Base-by-base conservation (phyloP, 2,113 vertebrate genomes). In the Hippocampus abdominalis region DNA sequence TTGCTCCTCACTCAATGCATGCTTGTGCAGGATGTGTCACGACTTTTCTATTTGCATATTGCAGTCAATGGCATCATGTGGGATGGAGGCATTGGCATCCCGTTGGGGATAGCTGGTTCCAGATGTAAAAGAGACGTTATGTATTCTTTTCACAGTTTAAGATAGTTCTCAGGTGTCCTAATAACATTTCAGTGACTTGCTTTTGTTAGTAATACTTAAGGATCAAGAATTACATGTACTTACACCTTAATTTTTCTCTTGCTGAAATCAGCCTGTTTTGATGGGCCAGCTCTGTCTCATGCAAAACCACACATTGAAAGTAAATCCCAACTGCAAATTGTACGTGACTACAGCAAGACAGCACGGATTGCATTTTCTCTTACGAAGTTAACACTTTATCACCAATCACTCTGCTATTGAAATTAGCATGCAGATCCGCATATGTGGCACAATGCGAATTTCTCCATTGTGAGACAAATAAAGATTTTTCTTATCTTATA, bases 51-150 rank as follows among this genome's bases (percentile, higher is more conserved):
- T 81, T n/a, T 49, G 8, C 51, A 13, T 53, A 12, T 39, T 27
- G 8, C 39, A 29, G 27, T 71, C 6, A 60, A 42, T 67, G 69
- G 62, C 18, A 21, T 57, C 60, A 60, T 69, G 61, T 69, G 25
- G 39, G 23, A 66, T 27, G 66, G 48, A 27, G 32, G 12, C 57
- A 21, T 70, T 70, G 53, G 27, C 60, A 74, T 73, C 56, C 29
- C 51, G 25, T 62, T 62, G 71, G 57, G 39, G 44, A 10, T 66
- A 57, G 12, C 56, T 75, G 66, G 23, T 62, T 46, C 57, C 71
- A 60, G 9, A 57, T 42, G 32, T 60, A 18, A 60, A 32, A 6
- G 57, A 49, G 54, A 36, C 27, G 62, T 0, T 23, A 13, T 25
- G n/a, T 64, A 27, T 54, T 46, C 59, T 54, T 15, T 56, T 56